These are phyloP conservation scores for Brotula barbata DNA, from an alignment of 2,797 vertebrate species.

Conservation along the genomic window DNA sequence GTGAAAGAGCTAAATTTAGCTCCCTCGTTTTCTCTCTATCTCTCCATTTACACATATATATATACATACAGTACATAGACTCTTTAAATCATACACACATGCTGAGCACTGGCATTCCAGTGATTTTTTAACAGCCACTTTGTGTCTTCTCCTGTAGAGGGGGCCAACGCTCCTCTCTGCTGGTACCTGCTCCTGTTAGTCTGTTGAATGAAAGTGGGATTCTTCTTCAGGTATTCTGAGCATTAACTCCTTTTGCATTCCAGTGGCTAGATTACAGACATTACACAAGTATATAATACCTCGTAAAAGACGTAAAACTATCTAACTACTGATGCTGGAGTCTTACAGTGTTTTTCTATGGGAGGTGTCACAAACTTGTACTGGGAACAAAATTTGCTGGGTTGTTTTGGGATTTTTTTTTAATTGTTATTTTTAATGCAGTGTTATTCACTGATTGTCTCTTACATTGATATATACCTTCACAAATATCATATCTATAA, in stretches of 20 bases:
- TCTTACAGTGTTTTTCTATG: conserved; percentile 20
- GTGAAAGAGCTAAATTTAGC: not conserved
- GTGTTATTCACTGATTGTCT: conserved; percentile 7
- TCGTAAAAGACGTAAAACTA: conserved; percentile 36
- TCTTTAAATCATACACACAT: conserved; percentile 8
- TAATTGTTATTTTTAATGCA: not conserved
- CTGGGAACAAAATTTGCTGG: conserved; percentile 3
- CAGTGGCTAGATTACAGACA: conserved; percentile 29
- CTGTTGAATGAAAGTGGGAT: conserved; percentile 43
- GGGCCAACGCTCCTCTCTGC: conserved; percentile 60
- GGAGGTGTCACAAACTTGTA: conserved; percentile 16
- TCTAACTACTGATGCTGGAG: conserved; percentile 56
- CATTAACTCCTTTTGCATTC: conserved; percentile 33
- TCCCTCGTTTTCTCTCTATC: not conserved
- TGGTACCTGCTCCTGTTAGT: conserved; percentile 15
- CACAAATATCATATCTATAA: conserved; percentile 34
- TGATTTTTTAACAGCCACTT: conserved; percentile 17
- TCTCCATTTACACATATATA: too few species aligned
- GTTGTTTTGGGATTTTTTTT: conserved; percentile 27
- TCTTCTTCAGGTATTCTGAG: conserved; percentile 48
- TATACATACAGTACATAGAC: not conserved
- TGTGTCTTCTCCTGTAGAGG: conserved; percentile 70
- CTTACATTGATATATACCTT: conserved; percentile 19
- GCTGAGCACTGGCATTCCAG: conserved; percentile 13
- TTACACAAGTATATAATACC: conserved; percentile 33